Conservation (phyloP, 2,113 vertebrate species). For the Thamnophis sirtalis region DNA sequence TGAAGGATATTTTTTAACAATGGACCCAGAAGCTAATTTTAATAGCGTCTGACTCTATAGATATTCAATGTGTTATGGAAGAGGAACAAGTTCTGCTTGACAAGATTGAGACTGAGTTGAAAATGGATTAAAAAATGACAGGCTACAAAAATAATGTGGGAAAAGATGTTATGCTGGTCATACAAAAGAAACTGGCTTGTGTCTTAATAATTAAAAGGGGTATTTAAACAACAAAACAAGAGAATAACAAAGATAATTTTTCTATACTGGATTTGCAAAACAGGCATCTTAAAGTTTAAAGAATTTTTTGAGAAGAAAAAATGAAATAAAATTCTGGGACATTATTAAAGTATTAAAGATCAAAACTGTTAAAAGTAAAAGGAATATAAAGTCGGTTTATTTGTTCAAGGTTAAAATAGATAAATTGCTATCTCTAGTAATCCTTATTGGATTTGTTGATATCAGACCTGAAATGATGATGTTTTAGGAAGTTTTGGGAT, state of each 20-base stretch:
- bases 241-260: not conserved
- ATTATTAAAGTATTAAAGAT: not conserved
- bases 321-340: not conserved
- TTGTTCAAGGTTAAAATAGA: not conserved
- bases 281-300: not conserved
- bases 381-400: not conserved
- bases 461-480: not conserved
- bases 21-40: not conserved
- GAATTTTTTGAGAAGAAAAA: not conserved
- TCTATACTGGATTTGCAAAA: not conserved
- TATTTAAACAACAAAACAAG: not conserved
- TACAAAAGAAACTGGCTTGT: not conserved
- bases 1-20: not conserved
- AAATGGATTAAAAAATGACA: not conserved
- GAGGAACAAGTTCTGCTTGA: not conserved
- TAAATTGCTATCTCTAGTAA: not conserved
- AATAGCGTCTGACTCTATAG: not conserved
- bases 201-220: not conserved
- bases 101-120: not conserved
- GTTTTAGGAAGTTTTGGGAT: not conserved
- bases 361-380: not conserved
- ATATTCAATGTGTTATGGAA: not conserved
- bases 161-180: not conserved
- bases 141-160: not conserved
- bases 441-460: not conserved